Conservation (phyloP, 2,113 vertebrate genomes). For the Daubentonia madagascariensis region DNA sequence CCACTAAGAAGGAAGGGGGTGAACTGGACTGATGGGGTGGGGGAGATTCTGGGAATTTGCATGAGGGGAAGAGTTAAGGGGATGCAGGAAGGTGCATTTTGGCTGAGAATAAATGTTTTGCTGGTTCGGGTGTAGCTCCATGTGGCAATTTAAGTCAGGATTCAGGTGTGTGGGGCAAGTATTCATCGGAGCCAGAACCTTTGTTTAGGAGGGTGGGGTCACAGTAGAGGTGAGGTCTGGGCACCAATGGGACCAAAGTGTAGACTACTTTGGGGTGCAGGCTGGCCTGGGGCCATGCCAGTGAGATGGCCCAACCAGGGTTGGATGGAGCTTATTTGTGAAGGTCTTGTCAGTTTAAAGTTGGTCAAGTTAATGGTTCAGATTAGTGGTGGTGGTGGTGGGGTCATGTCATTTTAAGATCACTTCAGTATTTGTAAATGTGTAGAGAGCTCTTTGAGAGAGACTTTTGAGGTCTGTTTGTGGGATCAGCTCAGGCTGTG, state of each 20-base stretch:
- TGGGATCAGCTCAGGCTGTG: not conserved
- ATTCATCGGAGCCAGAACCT: not conserved
- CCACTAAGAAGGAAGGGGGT: not conserved
- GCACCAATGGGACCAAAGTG: not conserved
- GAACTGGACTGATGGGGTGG: not conserved
- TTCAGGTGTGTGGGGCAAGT: not conserved
- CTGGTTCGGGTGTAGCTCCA: not conserved
- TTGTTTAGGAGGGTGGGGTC: not conserved
- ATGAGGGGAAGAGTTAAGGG: not conserved
- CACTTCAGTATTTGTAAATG: not conserved
- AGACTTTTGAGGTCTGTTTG: not conserved
- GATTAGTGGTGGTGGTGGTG: not conserved
- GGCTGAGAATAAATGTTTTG: not conserved
- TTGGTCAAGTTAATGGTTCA: not conserved
- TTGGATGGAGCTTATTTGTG: not conserved
- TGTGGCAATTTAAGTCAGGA: not conserved
- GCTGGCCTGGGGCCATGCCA: not conserved
- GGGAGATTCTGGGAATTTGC: not conserved
- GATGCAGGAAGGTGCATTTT: not conserved
- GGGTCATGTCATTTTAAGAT: not conserved
- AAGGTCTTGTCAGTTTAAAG: not conserved
- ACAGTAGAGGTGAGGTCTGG: not conserved
- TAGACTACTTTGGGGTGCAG: not conserved
- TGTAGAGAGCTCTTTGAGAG: not conserved
- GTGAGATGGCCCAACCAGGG: not conserved